Evolutionary conservation across 2,888 invertebrate species (phyloP), one percentile per base, ranked within the genome.

Genomic region (Drosophila acutilabella): DNA sequence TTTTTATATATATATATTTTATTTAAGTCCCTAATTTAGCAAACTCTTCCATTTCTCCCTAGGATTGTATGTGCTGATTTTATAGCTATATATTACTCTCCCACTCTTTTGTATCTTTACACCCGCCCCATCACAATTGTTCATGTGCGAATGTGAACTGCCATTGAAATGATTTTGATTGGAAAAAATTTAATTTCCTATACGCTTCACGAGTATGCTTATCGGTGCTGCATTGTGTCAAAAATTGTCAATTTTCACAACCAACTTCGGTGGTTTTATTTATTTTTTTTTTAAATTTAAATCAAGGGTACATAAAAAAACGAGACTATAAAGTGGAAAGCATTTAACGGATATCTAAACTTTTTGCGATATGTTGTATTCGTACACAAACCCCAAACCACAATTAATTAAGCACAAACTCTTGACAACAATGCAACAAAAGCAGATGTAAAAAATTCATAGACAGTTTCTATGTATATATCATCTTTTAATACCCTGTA

Each of bases 171-270:
- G 87, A 76, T 88, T 87, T 89, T 90, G 89, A 90, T 90, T 90
- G 89, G 90, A 90, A 90, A 89, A 90, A 90, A 90, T 90, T 76
- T 90, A 90, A 90, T 90, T 90, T 90, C 89, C 89, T 90, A 90
- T 90, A 89, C 90, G 89, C 79, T 86, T 78, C 81, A 89, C 36
- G 54, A 68, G 78, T 75, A 71, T 73, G 81, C 87, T 88, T 88
- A 88, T 88, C 86, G 75, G 52, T 51, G 58, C 48, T 40, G 77
- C 78, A 78, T 81, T 87, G 89, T 80, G 79, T 77, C 78, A 73
- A 78, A 81, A 83, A 82, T 88, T 78, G 84, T 50, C 78, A 74
- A 72, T 74, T 77, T 81, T 54, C 65, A 54, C 26, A 11, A 13
- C 26, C 48, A 59, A 30, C 64, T 54, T 59, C 60, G 42, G 41